Percentiles rank a stretch among this genome's conserved stretches.
Conservation (phyloP, 2,888 invertebrate genomes). For the Sycophila texana region DNA sequence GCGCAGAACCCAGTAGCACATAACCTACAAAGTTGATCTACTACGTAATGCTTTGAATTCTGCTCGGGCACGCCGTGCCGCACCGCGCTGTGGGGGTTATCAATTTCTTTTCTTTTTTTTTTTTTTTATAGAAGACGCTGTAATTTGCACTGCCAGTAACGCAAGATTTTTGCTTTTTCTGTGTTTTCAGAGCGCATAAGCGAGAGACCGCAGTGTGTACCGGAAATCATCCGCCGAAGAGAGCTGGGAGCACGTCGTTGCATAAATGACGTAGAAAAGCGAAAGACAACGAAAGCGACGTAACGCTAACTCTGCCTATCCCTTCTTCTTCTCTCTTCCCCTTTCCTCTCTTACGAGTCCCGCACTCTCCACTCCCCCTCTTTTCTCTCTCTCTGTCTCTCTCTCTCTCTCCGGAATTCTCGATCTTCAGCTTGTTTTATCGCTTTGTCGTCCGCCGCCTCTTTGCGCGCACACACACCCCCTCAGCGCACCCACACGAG, state of each 20-base stretch:
- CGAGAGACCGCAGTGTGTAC: constrained; percentile 62
- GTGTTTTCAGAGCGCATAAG: constrained; percentile 68
- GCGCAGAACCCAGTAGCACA: background rate
- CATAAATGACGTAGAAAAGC: constrained; percentile 73
- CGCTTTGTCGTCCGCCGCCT: constrained; percentile 53
- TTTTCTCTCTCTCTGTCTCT: no score
- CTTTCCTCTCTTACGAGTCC: constrained; percentile 50
- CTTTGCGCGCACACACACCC: constrained; percentile 45
- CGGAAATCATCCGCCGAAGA: constrained; percentile 68
- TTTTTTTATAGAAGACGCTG: constrained; percentile 60
- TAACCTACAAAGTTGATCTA: background rate
- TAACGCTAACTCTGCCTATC: constrained; percentile 71
- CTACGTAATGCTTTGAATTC: constrained; percentile 5
- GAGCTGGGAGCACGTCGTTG: constrained; percentile 69
- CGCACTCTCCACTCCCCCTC: constrained; percentile 47
- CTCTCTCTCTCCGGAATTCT: constrained; percentile 39
- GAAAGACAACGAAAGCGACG: constrained; percentile 71
- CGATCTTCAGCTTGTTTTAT: constrained; percentile 60
- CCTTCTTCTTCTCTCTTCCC: constrained; percentile 9
- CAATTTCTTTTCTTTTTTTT: no score
- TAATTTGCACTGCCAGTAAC: constrained; percentile 71
- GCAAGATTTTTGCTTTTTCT: constrained; percentile 71
- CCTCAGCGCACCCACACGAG: background rate
- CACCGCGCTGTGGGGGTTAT: no score
- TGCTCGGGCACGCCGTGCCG: constrained; percentile 34